phyloP scores from a whole-genome alignment of 2,797 vertebrate genomes.

The Glossophaga mutica region DNA sequence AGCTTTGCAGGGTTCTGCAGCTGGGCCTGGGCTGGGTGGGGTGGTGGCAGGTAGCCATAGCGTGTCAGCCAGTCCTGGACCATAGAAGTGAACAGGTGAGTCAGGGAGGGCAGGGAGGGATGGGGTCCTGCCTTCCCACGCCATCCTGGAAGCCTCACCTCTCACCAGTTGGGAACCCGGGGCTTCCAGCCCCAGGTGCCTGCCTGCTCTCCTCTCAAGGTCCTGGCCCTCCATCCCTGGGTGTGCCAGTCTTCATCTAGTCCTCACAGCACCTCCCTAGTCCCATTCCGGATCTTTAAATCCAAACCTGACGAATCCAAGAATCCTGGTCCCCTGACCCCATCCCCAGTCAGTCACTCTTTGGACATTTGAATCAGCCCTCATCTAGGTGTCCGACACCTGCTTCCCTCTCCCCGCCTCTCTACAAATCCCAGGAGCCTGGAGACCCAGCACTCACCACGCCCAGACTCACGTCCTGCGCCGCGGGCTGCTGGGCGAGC shows the following conservation, averaged over 20 bases:
- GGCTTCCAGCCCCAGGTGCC: not conserved
- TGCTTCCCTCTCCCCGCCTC: not conserved
- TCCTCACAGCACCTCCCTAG: not conserved
- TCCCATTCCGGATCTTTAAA: not conserved
- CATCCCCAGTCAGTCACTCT: not conserved
- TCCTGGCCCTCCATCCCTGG: not conserved
- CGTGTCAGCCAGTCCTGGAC: slow-evolving; percentile 91
- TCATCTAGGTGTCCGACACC: not conserved
- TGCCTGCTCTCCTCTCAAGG: not conserved
- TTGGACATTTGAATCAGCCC: not conserved
- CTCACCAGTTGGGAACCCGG: not conserved
- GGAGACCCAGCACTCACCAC: slow-evolving; percentile 62
- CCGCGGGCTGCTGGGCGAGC: not conserved
- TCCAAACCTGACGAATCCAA: not conserved
- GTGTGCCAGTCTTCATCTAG: not conserved
- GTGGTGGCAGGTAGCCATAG: slow-evolving; percentile 91
- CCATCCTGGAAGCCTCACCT: not conserved
- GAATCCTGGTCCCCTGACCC: not conserved
- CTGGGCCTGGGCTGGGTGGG: slow-evolving; percentile 85
- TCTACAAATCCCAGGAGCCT: not conserved
- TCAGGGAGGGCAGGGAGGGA: rapidly evolving
- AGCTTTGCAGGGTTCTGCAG: slow-evolving; percentile 88
- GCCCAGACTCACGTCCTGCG: slow-evolving; percentile 70
- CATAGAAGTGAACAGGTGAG: not conserved
- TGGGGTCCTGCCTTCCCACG: not conserved